Evolutionary conservation across 2,888 invertebrate genomes (phyloP), one percentile per base, ranked within the genome.

Genomic region (Dorcus hopei): DNA sequence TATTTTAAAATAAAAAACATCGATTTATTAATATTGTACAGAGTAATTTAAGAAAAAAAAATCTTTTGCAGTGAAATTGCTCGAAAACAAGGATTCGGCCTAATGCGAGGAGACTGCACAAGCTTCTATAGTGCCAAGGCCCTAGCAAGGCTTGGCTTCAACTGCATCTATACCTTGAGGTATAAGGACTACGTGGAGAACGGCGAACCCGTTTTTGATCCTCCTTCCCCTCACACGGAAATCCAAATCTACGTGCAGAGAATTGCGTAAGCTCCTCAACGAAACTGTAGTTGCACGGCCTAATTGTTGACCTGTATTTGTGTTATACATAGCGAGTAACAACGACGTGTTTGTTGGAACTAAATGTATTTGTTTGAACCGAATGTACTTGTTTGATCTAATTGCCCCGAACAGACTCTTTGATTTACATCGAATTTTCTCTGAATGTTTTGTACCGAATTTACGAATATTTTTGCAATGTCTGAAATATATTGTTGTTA

Each of bases 121-220:
- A 92, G 91, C 69, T 83, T 85, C 59, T 92, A 84, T 75, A 90
- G 91, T 1, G 90, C 90, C 0, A 85, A 84, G 72, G 86, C 90
- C 0, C 86, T 90, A 52, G 85, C 86, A 62, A 84, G 85, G 66
- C 77, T 87, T 23, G 90, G 90, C 43, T 91, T 90, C 76, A 83
- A 86, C 40, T 84, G 85, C 71, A 82, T 87, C 52, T 89, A 86
- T 74, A 79, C 81, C 41, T 77, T 87, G 11, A 80, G 82, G 3
- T 93, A 89, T 72, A 77, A 77, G 0, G 88, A 91, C 52, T 87
- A 90, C 68, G 72, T 74, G 65, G 81, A 84, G 53, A 81, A 88
- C 52, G 87, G 85, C 9, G 82, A 85, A 49, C 80, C 85, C 1
- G 81, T 91, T 2, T 84, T 88, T 56, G 80, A 82, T 14, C 90